Base-by-base conservation (phyloP, 2,113 vertebrate species). In the Paralichthys olivaceus region DNA sequence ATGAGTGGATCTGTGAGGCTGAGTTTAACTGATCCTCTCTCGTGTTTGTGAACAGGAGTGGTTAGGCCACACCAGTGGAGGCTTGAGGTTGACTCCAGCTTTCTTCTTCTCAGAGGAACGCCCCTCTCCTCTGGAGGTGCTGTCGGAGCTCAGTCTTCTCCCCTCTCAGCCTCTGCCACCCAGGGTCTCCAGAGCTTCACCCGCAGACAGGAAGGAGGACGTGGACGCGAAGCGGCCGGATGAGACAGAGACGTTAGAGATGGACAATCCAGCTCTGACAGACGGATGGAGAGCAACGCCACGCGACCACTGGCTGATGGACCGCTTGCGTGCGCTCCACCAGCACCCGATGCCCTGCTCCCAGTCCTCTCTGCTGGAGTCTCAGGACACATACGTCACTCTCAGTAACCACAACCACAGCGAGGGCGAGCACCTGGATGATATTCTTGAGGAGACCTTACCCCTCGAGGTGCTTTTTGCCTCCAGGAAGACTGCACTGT, bases 321-420 rank as follows among this genome's bases (percentile, higher is more conserved):
- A 93, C 34, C 91, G 84, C 64, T 64, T 94, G 34, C 75, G 77
- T 40, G 75, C 40, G 0, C 69, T 85, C 47, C 90, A 92, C 4
- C 87, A 82, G 59, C 85, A 80, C 26, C 84, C 90, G 0, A 14
- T 77, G 3, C 86, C 90, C 43, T 65, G 68, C 55, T 85, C 86
- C 17, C 85, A 78, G 71, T 84, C 84, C 13, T 79, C 90, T 4
- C 70, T 90, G 20, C 84, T 93, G 63, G 91, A 93, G 62, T 92
- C 92, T 25, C 93, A 93, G 5, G 95, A 96, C 40, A 86, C 94
- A 25, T 96, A 97, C 5, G 92, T 97, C 59, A 93, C 95, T 37
- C 90, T 96, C 40, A 95, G 94, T 70, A 70, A 84, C 63, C 72
- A 40, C 26, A n/a, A 4, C 55, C 55, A 25, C 49, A 53, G 49